Evolutionary conservation across 2,797 vertebrate species (phyloP).

Genomic region (Anas flavirostris): DNA sequence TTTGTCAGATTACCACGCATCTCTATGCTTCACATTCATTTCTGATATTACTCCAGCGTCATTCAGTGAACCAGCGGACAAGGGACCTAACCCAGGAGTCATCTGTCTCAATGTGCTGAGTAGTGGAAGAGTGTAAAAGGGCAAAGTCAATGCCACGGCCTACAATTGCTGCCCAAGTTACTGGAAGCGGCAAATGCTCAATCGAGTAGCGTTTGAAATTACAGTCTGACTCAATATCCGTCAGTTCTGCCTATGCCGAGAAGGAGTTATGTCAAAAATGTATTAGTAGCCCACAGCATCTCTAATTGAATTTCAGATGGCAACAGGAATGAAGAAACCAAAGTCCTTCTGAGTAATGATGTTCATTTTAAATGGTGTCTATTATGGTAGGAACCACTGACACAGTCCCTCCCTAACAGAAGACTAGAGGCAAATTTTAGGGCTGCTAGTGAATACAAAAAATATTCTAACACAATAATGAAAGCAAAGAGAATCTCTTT

Average conservation of each 20-base stretch:
- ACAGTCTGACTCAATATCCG: neutral
- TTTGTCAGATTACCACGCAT: neutral
- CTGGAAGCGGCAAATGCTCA: neutral
- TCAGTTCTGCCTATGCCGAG: neutral
- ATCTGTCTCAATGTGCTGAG: neutral
- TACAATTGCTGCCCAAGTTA: neutral
- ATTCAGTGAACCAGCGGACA: neutral
- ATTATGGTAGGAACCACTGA: neutral
- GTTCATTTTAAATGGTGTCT: neutral
- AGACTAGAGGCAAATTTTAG: neutral
- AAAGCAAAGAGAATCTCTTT: neutral
- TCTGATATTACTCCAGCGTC: neutral
- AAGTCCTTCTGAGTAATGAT: neutral
- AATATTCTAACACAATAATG: neutral
- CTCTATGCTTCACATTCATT: neutral
- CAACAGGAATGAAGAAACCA: neutral
- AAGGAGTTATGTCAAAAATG: neutral
- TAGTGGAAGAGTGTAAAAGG: neutral
- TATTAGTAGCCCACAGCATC: neutral
- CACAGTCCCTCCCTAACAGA: neutral
- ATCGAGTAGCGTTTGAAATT: neutral
- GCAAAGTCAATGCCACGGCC: neutral
- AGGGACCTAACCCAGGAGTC: neutral
- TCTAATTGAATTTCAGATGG: neutral
- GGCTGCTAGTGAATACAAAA: neutral